A percentile compares a stretch with the other conserved stretches of the same genome.
Evolutionary conservation across 2,113 vertebrate species (phyloP).

Genomic region (Hippolais icterina): DNA sequence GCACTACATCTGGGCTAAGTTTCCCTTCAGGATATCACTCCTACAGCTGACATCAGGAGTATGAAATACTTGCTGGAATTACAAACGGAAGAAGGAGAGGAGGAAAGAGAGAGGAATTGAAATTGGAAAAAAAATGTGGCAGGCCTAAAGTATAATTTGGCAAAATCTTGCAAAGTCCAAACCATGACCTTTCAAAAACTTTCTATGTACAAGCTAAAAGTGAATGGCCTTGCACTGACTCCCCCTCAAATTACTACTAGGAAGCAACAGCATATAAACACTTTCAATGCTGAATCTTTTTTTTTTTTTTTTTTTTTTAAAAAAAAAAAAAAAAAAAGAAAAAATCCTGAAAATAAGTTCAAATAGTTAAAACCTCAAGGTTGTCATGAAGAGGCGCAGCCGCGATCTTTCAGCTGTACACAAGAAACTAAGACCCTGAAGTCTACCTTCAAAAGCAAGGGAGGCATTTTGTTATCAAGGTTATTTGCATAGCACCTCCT

Average conservation of each 20-base stretch:
- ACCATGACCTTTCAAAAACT: background rate
- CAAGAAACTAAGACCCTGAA: background rate
- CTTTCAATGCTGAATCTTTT: background rate
- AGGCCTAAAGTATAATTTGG: background rate
- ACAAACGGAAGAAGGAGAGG: background rate
- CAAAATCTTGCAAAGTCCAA: background rate
- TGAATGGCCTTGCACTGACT: background rate
- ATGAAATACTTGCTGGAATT: background rate
- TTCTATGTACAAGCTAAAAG: background rate
- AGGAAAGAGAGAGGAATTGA: background rate
- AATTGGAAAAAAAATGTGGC: background rate
- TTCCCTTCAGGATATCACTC: background rate
- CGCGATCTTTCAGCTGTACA: background rate
- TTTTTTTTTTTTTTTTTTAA: background rate
- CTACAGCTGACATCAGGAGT: background rate
- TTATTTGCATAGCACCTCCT: conserved; percentile 49
- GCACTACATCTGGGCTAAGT: background rate
- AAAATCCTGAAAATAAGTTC: background rate
- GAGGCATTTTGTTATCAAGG: conserved; percentile 28
- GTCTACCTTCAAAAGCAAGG: conserved; percentile 38
- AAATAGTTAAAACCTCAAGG: background rate
- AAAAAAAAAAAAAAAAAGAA: fast-evolving
- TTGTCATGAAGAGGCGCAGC: background rate
- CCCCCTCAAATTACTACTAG: background rate
- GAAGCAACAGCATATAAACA: background rate